A percentile compares a stretch with the other conserved stretches of the same genome.
Evolutionary conservation across 2,888 invertebrate species (phyloP).

Genomic region (Eristalis tenax): DNA sequence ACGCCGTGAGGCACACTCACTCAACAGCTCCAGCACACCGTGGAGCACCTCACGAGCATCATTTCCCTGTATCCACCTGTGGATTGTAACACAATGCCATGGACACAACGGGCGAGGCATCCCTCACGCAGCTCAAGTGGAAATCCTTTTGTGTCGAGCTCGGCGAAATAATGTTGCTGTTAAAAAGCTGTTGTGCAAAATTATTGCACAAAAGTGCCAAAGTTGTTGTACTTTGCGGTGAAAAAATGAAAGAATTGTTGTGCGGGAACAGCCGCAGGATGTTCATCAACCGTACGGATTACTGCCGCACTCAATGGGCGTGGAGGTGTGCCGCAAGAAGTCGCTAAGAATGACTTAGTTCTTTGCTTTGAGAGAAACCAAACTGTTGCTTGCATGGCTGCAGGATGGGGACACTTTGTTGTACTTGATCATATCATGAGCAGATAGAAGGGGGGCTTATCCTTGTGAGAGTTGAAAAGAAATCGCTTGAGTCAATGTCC

Average conservation of each 20-base stretch:
- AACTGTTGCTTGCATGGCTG: background rate
- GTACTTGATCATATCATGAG: background rate
- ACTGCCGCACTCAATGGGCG: background rate
- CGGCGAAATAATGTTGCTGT: slow-evolving; percentile 43
- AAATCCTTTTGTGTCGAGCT: slow-evolving; percentile 39
- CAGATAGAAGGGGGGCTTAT: background rate
- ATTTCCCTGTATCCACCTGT: slow-evolving; percentile 54
- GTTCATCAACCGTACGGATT: slow-evolving; percentile 22
- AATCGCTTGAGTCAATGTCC: too few relatives aligned
- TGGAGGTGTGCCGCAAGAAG: background rate
- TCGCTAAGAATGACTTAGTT: too few relatives aligned
- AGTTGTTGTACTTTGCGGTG: slow-evolving; percentile 42
- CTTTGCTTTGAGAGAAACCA: background rate
- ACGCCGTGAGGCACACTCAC: background rate
- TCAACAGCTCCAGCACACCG: background rate
- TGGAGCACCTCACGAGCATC: slow-evolving; percentile 10
- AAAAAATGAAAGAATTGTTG: slow-evolving; percentile 36
- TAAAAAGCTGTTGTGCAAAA: slow-evolving; percentile 49
- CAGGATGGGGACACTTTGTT: background rate
- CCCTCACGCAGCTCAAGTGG: slow-evolving; percentile 46
- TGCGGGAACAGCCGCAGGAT: slow-evolving; percentile 11
- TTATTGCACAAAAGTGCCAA: slow-evolving; percentile 53
- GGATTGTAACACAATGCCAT: slow-evolving; percentile 18
- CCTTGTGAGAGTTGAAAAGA: too few relatives aligned
- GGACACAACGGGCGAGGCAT: slow-evolving; percentile 42